Evolutionary conservation across 1,140 invertebrate genomes (phyloP).

Genomic region (Bombus soroeensis): DNA sequence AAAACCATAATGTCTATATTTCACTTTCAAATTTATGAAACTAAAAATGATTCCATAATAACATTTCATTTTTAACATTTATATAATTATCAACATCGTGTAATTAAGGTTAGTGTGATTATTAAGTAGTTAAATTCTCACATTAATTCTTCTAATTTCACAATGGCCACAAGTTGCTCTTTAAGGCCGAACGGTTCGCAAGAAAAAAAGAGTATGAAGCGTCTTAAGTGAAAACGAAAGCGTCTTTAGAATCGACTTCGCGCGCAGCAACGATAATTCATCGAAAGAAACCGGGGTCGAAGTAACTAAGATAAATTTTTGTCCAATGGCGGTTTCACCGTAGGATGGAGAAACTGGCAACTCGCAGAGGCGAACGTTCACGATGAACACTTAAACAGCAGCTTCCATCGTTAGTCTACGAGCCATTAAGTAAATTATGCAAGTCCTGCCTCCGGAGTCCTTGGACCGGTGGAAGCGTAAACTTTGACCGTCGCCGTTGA

Average conservation of each 20-base stretch:
- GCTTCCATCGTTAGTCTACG: conserved; percentile 62
- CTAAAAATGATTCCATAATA: no score
- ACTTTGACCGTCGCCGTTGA: conserved; percentile 58
- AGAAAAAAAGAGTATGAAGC: neutral
- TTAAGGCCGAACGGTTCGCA: no score
- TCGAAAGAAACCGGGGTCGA: neutral
- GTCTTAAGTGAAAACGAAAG: conserved; percentile 10
- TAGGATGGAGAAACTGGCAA: conserved; percentile 11
- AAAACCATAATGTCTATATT: no score
- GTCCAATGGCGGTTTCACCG: neutral
- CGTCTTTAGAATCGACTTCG: neutral
- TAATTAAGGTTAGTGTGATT: no score
- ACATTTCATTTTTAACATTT: no score
- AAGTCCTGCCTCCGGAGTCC: conserved; percentile 43
- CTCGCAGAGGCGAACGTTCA: conserved; percentile 19
- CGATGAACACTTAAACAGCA: conserved; percentile 55
- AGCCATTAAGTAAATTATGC: conserved; percentile 69
- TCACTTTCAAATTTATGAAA: no score
- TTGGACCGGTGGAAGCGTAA: conserved; percentile 56
- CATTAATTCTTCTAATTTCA: neutral
- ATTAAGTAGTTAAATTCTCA: neutral
- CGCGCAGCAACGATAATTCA: conserved; percentile 8
- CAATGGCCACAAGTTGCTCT: neutral
- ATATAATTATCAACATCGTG: no score
- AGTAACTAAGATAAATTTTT: conserved; percentile 46